A percentile compares a stretch with the other conserved stretches of the same genome.
phyloP scores from a whole-genome alignment of 2,888 invertebrate genomes.

The Strigamia transsilvanica region DNA sequence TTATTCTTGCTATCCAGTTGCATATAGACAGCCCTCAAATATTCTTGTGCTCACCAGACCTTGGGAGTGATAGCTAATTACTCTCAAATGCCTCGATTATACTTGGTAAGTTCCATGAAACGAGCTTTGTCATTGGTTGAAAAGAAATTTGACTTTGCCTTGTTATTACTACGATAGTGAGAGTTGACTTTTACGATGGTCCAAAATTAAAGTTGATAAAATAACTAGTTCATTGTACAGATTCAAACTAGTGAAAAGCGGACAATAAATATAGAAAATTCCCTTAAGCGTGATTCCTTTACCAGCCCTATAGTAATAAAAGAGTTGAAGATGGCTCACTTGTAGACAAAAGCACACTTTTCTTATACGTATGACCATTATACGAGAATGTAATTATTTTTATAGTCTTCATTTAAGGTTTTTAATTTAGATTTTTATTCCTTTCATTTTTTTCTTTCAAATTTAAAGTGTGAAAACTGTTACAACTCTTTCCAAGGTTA shows the following conservation, averaged over 20 bases:
- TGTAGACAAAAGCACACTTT: constrained; percentile 1
- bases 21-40: constrained; percentile 42
- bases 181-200: constrained; percentile 35
- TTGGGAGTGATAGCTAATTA: constrained; percentile 39
- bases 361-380: not conserved
- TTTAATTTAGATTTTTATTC: not conserved
- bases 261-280: constrained; percentile 22
- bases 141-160: constrained; percentile 35
- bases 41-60: constrained; percentile 36
- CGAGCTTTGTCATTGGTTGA: constrained; percentile 38
- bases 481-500: no score
- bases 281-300: constrained; percentile 40
- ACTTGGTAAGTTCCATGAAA: constrained; percentile 17
- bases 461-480: not conserved
- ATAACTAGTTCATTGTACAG: constrained; percentile 44
- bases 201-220: constrained; percentile 44
- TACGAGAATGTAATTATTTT: constrained; percentile 14
- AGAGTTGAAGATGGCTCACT: constrained; percentile 15
- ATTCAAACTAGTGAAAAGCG: constrained; percentile 33
- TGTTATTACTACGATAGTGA: constrained; percentile 30
- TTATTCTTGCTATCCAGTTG: constrained; percentile 32
- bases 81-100: constrained; percentile 41
- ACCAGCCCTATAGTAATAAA: not conserved
- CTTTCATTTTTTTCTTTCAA: not conserved
- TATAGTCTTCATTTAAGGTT: not conserved